Conservation (phyloP, 1,140 invertebrate species). For the Drosophila carrolli region DNA sequence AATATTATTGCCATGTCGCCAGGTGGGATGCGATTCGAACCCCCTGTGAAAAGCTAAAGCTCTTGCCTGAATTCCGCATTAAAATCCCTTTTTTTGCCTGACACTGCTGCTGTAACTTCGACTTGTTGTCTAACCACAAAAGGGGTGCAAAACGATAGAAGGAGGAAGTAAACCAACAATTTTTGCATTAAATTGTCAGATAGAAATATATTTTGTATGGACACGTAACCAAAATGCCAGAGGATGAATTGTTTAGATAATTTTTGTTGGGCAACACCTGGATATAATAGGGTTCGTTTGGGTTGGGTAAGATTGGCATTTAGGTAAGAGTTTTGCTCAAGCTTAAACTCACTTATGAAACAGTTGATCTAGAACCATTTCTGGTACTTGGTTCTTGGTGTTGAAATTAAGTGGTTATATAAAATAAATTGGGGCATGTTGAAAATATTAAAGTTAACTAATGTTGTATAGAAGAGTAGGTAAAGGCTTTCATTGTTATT, state of each 20-base stretch:
- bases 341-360: not conserved
- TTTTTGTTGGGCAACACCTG: not conserved
- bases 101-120: slow-evolving; percentile 2
- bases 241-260: not conserved
- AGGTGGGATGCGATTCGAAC: slow-evolving; percentile 1
- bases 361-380: not conserved
- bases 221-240: not conserved
- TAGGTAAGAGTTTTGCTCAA: not conserved
- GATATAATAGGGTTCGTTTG: not conserved
- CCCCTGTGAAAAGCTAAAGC: not conserved
- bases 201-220: not conserved
- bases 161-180: not conserved
- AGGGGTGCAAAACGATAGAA: not conserved
- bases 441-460: too few species aligned
- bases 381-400: too few species aligned
- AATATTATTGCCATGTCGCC: not conserved
- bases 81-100: not conserved
- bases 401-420: too few species aligned
- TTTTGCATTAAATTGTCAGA: slow-evolving; percentile 1
- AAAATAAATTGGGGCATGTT: too few species aligned
- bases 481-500: not conserved
- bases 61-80: not conserved
- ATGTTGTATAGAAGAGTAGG: too few species aligned
- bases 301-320: not conserved
- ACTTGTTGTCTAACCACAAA: slow-evolving; percentile 7